phyloP scores from a whole-genome alignment of 1,140 invertebrate species.

The Aphelinus certus region DNA sequence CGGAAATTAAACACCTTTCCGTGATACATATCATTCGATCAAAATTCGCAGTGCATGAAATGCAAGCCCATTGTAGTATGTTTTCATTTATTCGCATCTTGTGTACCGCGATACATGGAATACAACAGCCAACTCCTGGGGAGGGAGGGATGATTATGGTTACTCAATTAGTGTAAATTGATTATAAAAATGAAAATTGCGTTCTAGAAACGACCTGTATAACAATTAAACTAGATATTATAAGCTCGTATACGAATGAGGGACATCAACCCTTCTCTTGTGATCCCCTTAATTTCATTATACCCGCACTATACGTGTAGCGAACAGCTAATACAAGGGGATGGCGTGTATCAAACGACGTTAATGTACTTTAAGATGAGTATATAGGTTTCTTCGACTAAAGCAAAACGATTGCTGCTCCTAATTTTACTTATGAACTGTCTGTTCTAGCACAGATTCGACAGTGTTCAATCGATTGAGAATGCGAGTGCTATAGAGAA shows the following conservation, averaged over 20 bases:
- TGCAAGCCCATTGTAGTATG: no score
- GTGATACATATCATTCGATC: no score
- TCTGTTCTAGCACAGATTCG: no score
- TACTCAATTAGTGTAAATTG: constrained; percentile 5
- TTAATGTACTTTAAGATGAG: constrained; percentile 10
- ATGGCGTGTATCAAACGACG: neutral
- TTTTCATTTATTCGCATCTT: no score
- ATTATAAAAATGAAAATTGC: constrained; percentile 8
- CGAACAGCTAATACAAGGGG: neutral
- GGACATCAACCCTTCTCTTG: constrained; percentile 14
- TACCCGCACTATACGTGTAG: neutral
- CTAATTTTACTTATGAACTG: no score
- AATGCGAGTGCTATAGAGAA: no score
- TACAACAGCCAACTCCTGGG: no score
- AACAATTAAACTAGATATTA: neutral
- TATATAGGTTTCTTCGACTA: neutral
- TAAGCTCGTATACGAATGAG: neutral
- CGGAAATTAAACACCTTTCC: no score
- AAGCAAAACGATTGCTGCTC: no score
- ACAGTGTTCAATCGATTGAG: no score
- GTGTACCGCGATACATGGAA: no score
- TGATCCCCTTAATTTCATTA: constrained; percentile 16
- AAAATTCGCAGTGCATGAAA: no score
- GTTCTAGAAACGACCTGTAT: neutral
- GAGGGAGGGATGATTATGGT: neutral